These are phyloP conservation scores for Thrips palmi DNA, from an alignment of 1,140 invertebrate genomes.

Conservation along the genomic window DNA sequence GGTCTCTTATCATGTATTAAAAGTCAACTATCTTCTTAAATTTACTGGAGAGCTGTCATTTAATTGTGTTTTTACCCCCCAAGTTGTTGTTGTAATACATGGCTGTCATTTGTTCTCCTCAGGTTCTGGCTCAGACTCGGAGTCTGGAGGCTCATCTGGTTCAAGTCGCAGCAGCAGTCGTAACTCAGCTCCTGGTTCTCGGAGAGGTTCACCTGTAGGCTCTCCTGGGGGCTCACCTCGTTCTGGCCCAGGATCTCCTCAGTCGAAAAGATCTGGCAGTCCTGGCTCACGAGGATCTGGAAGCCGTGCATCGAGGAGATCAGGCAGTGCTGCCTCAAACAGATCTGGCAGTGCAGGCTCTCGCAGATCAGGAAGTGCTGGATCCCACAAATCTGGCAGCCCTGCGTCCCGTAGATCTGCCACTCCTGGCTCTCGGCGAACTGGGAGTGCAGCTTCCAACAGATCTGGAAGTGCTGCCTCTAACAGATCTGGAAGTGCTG, in stretches of 20 bases:
- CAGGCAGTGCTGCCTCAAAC: constrained; percentile 4
- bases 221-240: neutral
- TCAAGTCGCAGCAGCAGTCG: constrained; percentile 12
- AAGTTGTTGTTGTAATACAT: too few relatives aligned
- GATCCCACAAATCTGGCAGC: constrained; percentile 16
- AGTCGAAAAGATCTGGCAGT: constrained; percentile 8
- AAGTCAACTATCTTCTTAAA: too few relatives aligned
- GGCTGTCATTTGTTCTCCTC: too few relatives aligned
- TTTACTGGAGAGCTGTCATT: too few relatives aligned
- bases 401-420: constrained; percentile 20
- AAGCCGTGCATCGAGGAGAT: constrained; percentile 4
- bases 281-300: constrained; percentile 7
- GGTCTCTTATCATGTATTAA: too few relatives aligned
- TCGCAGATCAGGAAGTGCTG: constrained; percentile 13
- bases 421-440: constrained; percentile 20
- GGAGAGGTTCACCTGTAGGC: constrained; percentile 3
- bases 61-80: too few relatives aligned
- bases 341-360: constrained; percentile 10
- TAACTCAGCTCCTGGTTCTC: constrained; percentile 4
- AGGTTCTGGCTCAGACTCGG: too few relatives aligned
- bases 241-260: neutral
- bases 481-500: constrained; percentile 18
- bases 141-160: constrained; percentile 11
- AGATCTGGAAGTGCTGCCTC: constrained; percentile 12
- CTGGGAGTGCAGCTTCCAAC: constrained; percentile 18